Base-by-base conservation (phyloP, 2,797 vertebrate species). In the Enteromius paludinosus region DNA sequence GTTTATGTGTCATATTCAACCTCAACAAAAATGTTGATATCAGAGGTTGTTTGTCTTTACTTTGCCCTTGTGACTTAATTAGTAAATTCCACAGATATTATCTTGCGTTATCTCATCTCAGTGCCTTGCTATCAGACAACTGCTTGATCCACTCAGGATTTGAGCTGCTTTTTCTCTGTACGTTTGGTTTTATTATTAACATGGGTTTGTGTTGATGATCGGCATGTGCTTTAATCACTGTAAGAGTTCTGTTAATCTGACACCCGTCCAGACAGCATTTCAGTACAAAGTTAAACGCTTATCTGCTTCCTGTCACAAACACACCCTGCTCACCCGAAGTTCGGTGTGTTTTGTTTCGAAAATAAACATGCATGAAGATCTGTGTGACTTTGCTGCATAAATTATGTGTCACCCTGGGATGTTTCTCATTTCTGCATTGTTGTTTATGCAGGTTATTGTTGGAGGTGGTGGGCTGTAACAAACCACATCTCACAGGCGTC, bases 1-100 rank as follows among this genome's bases (percentile, higher is more conserved):
- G 18, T 66, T 75, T 82, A 11, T 66, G 15, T 65, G 17, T 68
- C 2, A 17, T n/a, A n/a, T 38, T 56, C 1, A 41, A 14, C 25
- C 20, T 25, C 0, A 70, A 54, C 45, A 11, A 5, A 38, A 66
- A 59, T 45, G 14, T 52, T 76, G 61, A 45, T n/a, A 56, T 43
- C 47, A n/a, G 23, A 47, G 41, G 35, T 12, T 28, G 64, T 66
- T 28, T 59, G 69, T 74, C n/a, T 74, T 68, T 61, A 62, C 69
- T 38, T 35, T 80, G 85, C 28, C 71, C 77, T 79, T 83, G 64
- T n/a, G 45, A 11, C 49, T 59, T 43, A 28, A 76, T 52, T 64
- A n/a, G 76, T 80, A 28, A 59, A 83, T 71, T 83, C 71, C 77
- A 33, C 25, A 12, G 77, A 83, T 79, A 71, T 86, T 70, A 86